phyloP scores from a whole-genome alignment of 2,797 vertebrate species.

The Peromyscus nudipes region DNA sequence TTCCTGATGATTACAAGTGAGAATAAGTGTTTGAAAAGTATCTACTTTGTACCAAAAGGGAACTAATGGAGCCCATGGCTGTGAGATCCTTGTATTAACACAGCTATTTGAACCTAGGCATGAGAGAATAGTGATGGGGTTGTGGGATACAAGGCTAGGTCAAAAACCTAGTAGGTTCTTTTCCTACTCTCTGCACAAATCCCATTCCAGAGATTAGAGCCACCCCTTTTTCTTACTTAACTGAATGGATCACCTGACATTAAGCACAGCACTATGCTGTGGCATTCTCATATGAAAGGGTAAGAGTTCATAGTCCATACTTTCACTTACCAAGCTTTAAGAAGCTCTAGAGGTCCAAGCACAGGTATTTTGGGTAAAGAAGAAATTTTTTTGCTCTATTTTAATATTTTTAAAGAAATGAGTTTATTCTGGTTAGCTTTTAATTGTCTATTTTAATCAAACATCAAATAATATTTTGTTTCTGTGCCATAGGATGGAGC shows the following conservation, averaged over 20 bases:
- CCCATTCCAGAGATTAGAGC: background rate
- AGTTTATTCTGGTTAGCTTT: constrained; percentile 9
- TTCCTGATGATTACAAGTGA: background rate
- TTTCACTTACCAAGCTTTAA: background rate
- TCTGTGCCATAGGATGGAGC: constrained; percentile 91
- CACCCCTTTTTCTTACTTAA: background rate
- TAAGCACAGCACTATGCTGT: background rate
- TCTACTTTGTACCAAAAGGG: background rate
- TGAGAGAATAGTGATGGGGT: background rate
- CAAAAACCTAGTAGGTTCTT: background rate
- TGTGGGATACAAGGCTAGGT: background rate
- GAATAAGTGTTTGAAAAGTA: background rate
- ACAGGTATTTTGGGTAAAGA: background rate
- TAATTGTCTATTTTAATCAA: background rate
- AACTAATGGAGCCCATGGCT: background rate
- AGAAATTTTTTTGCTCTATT: background rate
- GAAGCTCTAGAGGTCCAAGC: background rate
- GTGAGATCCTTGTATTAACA: background rate
- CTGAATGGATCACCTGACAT: background rate
- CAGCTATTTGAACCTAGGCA: background rate
- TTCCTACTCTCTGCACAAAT: background rate
- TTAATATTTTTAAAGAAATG: constrained; percentile 11
- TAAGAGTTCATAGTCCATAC: background rate
- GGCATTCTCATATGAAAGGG: background rate
- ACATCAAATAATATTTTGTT: background rate